phyloP scores from a whole-genome alignment of 2,888 invertebrate genomes.

The Scaptomyza polygonia region DNA sequence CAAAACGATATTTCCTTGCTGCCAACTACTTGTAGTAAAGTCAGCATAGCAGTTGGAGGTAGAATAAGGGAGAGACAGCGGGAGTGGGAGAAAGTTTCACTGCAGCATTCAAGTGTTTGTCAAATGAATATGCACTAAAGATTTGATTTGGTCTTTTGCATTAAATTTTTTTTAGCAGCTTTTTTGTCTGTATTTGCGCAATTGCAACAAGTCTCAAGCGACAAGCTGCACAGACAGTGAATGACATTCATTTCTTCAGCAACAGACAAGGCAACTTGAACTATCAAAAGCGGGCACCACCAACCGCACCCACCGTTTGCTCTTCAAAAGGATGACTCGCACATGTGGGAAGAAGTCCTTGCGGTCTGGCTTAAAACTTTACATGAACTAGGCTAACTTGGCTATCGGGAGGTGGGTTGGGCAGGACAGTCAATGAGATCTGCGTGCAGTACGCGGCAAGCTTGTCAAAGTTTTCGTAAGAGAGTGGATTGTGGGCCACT shows the following conservation, averaged over 20 bases:
- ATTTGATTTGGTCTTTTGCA: constrained; percentile 27
- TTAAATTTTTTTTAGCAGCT: neutral
- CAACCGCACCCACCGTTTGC: constrained; percentile 21
- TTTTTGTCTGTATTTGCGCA: constrained; percentile 3
- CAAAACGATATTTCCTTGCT: constrained; percentile 27
- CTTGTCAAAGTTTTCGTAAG: constrained; percentile 48
- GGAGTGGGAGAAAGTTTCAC: constrained; percentile 1
- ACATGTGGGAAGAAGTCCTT: constrained; percentile 25
- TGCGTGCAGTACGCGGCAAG: constrained; percentile 19
- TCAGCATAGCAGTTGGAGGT: constrained; percentile 18
- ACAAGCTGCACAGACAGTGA: constrained; percentile 32
- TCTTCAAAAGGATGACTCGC: constrained; percentile 49
- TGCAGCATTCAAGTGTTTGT: constrained; percentile 25
- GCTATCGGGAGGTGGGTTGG: constrained; percentile 11
- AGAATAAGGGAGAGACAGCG: constrained; percentile 2
- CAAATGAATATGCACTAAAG: constrained; percentile 29
- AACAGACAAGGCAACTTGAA: constrained; percentile 43
- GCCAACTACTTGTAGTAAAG: constrained; percentile 2
- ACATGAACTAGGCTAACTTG: constrained; percentile 41
- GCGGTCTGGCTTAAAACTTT: constrained; percentile 45
- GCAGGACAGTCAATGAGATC: constrained; percentile 29
- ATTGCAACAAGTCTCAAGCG: constrained; percentile 27
- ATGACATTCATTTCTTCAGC: constrained; percentile 58
- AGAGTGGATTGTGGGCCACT: constrained; percentile 30
- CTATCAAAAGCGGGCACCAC: constrained; percentile 35